Base-by-base conservation (phyloP, 2,797 vertebrate genomes). In the Triplophysa yarkandensis region DNA sequence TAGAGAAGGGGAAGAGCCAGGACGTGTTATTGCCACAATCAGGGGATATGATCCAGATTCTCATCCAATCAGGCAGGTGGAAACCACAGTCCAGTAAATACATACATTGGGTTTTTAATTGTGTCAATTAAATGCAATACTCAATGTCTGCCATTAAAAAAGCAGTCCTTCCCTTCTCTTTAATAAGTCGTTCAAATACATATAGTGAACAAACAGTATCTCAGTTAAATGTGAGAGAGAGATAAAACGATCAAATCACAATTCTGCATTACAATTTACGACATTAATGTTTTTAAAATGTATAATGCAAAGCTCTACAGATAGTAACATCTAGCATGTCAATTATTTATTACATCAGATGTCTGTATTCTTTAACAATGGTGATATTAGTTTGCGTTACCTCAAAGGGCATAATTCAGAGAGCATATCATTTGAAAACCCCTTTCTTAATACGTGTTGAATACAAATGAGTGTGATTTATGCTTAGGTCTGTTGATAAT, bases 11-110 rank as follows among this genome's bases (percentile, higher is more conserved):
- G 85, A 89, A 43, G 93, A 91, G 75, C 88, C 91, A 0, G 93
- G 93, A 1, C 84, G 91, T 8, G 87, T 93, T 13, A 91, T 96
- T 19, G 89, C 94, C 76, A 95, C 91, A 13, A 89, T 95, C 50
- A 85, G 90, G 30, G 90, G 90, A 36, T 89, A 89, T 0, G 90
- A 94, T 77, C 90, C 92, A 0, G 87, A 91, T 69, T 92, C 89
- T 48, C 89, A 92, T 68, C 89, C 90, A 71, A 90, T 93, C 81
- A 92, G 91, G 91, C 87, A 78, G 79, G 65, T 2, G 5, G 1
- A 30, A 4, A n/a, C 65, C 65, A 32, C 6, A 2, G 6, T 46
- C 6, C 36, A 39, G 10, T 39, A 1, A 1, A 39, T 13, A 39
- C 36, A 39, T 14, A 13, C 11, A 3, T 19, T 21, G 46, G n/a